Conservation (phyloP, 2,888 invertebrate genomes). For the Rhopalosiphum nymphaeae region DNA sequence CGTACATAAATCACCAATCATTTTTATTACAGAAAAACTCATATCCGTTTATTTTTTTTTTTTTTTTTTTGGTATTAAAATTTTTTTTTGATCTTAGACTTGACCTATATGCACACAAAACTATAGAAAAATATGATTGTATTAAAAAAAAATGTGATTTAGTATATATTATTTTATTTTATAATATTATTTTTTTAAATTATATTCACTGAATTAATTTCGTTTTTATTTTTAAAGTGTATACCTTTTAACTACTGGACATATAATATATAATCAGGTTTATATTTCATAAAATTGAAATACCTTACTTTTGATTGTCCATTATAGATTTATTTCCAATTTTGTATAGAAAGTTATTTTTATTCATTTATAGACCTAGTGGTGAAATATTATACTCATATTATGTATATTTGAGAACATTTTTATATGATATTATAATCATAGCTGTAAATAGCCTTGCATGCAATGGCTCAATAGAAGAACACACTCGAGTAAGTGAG, state of each 20-base stretch:
- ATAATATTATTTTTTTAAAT: not conserved
- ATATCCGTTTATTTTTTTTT: too few relatives aligned
- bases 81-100: not conserved
- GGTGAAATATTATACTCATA: not conserved
- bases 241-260: not conserved
- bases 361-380: not conserved
- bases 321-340: not conserved
- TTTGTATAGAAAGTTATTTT: not conserved
- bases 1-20: too few relatives aligned
- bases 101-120: not conserved
- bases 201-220: not conserved
- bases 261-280: not conserved
- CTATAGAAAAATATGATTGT: not conserved
- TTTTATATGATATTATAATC: not conserved
- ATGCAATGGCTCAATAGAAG: not conserved
- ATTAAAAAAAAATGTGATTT: not conserved
- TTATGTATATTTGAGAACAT: not conserved
- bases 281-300: not conserved
- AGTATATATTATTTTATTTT: not conserved
- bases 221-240: not conserved
- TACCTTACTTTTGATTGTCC: not conserved
- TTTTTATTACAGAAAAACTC: too few relatives aligned
- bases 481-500: not conserved
- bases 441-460: not conserved
- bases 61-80: too few relatives aligned